Evolutionary conservation across 2,113 vertebrate species (phyloP).

Genomic region (Prionailurus viverrinus): DNA sequence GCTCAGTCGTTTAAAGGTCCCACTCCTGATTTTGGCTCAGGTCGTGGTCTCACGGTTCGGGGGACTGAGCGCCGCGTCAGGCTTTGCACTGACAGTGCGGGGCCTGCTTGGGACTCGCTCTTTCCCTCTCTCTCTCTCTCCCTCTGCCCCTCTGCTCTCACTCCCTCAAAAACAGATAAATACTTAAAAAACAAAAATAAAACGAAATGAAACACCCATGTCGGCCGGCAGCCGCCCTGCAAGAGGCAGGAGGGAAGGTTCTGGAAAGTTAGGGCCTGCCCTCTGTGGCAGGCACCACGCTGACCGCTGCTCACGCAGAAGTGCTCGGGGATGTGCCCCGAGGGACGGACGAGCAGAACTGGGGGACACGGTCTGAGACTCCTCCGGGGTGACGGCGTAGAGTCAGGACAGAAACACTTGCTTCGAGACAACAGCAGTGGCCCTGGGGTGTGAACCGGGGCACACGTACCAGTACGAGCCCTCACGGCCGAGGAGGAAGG

Average conservation of each 20-base stretch:
- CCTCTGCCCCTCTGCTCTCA: too few relatives aligned
- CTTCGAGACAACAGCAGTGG: not conserved
- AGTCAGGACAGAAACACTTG: not conserved
- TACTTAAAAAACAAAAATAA: not conserved
- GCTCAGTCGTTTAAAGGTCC: not conserved
- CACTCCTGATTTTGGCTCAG: not conserved
- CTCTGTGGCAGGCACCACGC: too few relatives aligned
- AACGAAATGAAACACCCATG: rapidly evolving
- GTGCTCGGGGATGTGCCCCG: not conserved
- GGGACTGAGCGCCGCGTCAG: not conserved
- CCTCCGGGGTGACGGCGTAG: not conserved
- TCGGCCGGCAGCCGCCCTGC: not conserved
- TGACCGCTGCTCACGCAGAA: rapidly evolving
- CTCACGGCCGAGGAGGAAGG: not conserved
- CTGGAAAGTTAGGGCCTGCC: not conserved
- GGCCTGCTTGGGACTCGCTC: not conserved
- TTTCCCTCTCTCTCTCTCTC: too few relatives aligned
- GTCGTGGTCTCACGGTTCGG: not conserved
- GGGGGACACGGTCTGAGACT: not conserved
- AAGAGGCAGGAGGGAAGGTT: not conserved
- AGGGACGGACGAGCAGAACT: too few relatives aligned
- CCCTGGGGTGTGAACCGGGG: too few relatives aligned
- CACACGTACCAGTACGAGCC: not conserved
- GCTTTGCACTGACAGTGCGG: not conserved
- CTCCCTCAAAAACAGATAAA: too few relatives aligned